A percentile compares a stretch with the other conserved stretches of the same genome.
These are phyloP conservation scores for Pogonomyrmex barbatus DNA, from an alignment of 1,140 invertebrate species.

Conservation along the genomic window DNA sequence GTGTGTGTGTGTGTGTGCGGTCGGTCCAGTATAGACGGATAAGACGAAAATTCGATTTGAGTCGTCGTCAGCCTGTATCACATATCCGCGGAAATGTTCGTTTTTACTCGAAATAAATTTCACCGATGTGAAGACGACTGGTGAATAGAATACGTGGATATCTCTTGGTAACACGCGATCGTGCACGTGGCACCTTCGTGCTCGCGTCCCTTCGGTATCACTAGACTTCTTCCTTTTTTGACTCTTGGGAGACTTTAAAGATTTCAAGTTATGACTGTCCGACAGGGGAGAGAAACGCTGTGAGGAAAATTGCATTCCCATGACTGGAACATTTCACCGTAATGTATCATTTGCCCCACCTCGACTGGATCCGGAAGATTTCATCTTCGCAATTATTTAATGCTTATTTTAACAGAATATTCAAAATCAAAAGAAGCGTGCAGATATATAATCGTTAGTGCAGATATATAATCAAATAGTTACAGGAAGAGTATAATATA, in stretches of 20 bases:
- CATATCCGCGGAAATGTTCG: conserved; percentile 57
- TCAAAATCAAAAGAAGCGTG: neutral
- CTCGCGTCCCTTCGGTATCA: neutral
- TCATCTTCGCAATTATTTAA: neutral
- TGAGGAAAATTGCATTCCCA: conserved; percentile 54
- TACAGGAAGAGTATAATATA: neutral
- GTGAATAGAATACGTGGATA: conserved; percentile 17
- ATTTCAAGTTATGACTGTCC: conserved; percentile 47
- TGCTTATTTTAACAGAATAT: neutral
- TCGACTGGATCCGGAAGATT: conserved; percentile 6
- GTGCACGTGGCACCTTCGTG: neutral
- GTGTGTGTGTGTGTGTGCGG: neutral
- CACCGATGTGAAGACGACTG: conserved; percentile 7
- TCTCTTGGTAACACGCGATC: conserved; percentile 45
- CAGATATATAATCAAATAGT: neutral
- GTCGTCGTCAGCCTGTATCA: conserved; percentile 48
- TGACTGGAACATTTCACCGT: conserved; percentile 53
- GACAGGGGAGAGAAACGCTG: conserved; percentile 3
- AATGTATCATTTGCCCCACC: conserved; percentile 23
- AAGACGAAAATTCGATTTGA: conserved; percentile 60
- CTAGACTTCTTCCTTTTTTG: neutral
- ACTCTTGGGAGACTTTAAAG: conserved; percentile 48
- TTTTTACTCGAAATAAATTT: conserved; percentile 65
- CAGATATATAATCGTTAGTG: neutral
- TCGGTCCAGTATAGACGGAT: conserved; percentile 45